Conservation (phyloP, 1,140 invertebrate genomes). For the Pectinophora gossypiella region DNA sequence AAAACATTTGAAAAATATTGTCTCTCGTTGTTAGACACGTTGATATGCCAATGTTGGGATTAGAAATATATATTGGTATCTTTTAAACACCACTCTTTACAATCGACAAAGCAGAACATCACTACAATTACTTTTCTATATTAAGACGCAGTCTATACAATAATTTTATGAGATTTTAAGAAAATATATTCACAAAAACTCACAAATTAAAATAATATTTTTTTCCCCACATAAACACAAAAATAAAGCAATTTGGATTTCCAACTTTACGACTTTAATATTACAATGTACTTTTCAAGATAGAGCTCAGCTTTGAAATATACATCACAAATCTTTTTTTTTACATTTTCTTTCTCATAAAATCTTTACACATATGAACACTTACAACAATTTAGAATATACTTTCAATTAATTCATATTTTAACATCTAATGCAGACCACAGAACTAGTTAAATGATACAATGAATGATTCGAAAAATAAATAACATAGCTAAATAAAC, state of each 20-base stretch:
- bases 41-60: slow-evolving; percentile 43
- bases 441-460: slow-evolving; percentile 10
- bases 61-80: too few species aligned
- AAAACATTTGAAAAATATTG: slow-evolving; percentile 42
- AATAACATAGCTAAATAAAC: background rate
- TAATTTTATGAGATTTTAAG: too few species aligned
- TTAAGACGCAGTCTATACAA: too few species aligned
- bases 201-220: too few species aligned
- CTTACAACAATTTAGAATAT: slow-evolving; percentile 73
- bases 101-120: too few species aligned
- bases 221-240: too few species aligned
- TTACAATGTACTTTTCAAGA: slow-evolving; percentile 16
- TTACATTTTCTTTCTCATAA: slow-evolving; percentile 47
- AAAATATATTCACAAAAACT: too few species aligned
- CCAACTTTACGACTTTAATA: background rate
- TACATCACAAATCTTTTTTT: slow-evolving; percentile 35
- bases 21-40: slow-evolving; percentile 46
- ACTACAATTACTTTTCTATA: too few species aligned
- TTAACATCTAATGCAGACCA: slow-evolving; percentile 49
- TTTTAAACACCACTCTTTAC: too few species aligned
- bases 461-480: background rate
- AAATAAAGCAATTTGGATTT: too few species aligned
- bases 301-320: slow-evolving; percentile 36
- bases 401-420: slow-evolving; percentile 34
- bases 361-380: slow-evolving; percentile 68